These are phyloP conservation scores for Hirundichthys speculiger DNA, from an alignment of 2,113 vertebrate species.

Conservation along the genomic window DNA sequence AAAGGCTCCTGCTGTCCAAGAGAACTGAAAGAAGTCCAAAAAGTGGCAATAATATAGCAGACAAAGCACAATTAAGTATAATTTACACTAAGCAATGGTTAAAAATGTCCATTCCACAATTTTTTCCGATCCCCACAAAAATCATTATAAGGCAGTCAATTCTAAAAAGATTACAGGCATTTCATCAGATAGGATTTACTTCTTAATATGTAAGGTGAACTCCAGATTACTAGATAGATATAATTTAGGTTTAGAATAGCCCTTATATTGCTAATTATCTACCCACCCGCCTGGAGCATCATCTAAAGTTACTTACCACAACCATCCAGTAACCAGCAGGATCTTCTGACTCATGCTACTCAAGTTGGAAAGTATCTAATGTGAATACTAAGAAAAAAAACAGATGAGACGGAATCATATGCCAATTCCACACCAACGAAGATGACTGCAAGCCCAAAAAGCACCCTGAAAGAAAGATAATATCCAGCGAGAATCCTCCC, in stretches of 20 bases:
- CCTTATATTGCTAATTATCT: not conserved
- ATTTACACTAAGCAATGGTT: too few species aligned
- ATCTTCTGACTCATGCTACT: not conserved
- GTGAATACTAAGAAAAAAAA: slow-evolving; percentile 10
- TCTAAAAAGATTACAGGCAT: too few species aligned
- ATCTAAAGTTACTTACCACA: not conserved
- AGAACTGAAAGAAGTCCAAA: too few species aligned
- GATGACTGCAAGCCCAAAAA: slow-evolving; percentile 10
- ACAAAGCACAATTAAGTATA: too few species aligned
- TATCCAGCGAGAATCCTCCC: slow-evolving; percentile 21
- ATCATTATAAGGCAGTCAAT: too few species aligned
- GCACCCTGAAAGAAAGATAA: slow-evolving; percentile 12
- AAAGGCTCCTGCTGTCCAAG: too few species aligned
- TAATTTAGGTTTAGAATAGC: not conserved
- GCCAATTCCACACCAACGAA: not conserved
- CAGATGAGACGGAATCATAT: not conserved
- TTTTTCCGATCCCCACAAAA: too few species aligned
- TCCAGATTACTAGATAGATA: too few species aligned
- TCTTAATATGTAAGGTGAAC: too few species aligned
- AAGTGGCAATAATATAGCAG: too few species aligned
- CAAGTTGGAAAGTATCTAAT: not conserved
- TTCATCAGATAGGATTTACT: too few species aligned
- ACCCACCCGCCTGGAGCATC: not conserved
- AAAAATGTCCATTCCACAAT: too few species aligned
- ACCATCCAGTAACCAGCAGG: not conserved